Evolutionary conservation across 1,140 invertebrate genomes (phyloP).

Genomic region (Macrotrachela quadricornifera): DNA sequence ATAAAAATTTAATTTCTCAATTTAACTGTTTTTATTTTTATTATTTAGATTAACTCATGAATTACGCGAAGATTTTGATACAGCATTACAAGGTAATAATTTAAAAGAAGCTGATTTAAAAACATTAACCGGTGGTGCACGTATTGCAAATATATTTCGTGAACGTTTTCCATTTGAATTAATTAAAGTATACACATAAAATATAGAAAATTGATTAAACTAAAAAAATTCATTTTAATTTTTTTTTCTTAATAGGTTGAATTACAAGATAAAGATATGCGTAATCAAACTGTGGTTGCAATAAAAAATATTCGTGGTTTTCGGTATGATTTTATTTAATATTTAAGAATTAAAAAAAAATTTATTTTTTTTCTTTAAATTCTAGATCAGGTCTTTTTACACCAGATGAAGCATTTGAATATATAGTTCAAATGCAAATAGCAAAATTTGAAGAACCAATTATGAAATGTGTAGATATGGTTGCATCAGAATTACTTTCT

Average conservation of each 20-base stretch:
- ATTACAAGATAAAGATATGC: slow-evolving; percentile 91
- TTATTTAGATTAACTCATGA: slow-evolving; percentile 64
- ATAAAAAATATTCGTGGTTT: slow-evolving; percentile 95
- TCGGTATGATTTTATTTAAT: slow-evolving; percentile 8
- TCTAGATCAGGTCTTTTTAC: slow-evolving; percentile 74
- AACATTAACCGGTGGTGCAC: slow-evolving; percentile 90
- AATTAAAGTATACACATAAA: slow-evolving; percentile 47
- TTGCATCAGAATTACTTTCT: slow-evolving; percentile 71
- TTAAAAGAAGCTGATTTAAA: slow-evolving; percentile 67
- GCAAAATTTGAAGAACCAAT: slow-evolving; percentile 81
- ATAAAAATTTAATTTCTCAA: too few species aligned
- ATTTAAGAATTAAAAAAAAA: too few species aligned
- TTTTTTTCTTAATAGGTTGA: slow-evolving; percentile 44
- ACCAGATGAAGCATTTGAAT: slow-evolving; percentile 98
- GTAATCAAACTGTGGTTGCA: slow-evolving; percentile 89
- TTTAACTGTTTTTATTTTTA: slow-evolving; percentile 43
- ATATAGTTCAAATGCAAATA: slow-evolving; percentile 97
- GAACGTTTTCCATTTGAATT: slow-evolving; percentile 99
- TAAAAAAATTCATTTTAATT: slow-evolving; percentile 11
- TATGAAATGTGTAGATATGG: slow-evolving; percentile 90
- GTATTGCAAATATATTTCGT: slow-evolving; percentile 94
- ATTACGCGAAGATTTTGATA: slow-evolving; percentile 86
- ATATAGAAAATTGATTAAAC: too few species aligned
- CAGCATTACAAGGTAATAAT: slow-evolving; percentile 87
- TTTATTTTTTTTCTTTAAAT: too few species aligned